A percentile compares a stretch with the other conserved stretches of the same genome.
Evolutionary conservation across 2,113 vertebrate species (phyloP).

Genomic region (Pipa parva): DNA sequence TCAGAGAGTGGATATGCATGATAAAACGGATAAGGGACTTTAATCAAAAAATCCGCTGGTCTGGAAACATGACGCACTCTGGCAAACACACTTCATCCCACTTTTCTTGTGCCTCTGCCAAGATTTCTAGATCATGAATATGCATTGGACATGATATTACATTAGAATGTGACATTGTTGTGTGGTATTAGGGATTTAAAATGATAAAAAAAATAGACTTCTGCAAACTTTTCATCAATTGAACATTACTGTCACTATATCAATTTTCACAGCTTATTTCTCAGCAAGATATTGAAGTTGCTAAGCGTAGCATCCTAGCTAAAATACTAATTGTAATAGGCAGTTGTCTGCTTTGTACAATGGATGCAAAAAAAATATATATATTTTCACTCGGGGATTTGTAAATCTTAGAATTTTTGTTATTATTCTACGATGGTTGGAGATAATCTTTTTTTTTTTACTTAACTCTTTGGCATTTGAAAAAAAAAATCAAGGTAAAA

Average conservation of each 20-base stretch:
- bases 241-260: slow-evolving; percentile 49
- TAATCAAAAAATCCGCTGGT: slow-evolving; percentile 99
- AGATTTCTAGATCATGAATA: slow-evolving; percentile 89
- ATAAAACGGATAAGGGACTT: slow-evolving; percentile 99
- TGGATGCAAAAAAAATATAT: slow-evolving; percentile 24
- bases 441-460: slow-evolving; percentile 51
- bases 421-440: not conserved
- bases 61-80: slow-evolving; percentile 98
- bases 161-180: slow-evolving; percentile 88
- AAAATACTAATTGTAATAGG: slow-evolving; percentile 45
- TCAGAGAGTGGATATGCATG: slow-evolving; percentile 99
- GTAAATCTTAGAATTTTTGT: not conserved
- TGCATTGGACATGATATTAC: slow-evolving; percentile 84
- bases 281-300: slow-evolving; percentile 45
- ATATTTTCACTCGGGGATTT: slow-evolving; percentile 12
- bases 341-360: slow-evolving; percentile 48
- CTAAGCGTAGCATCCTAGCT: slow-evolving; percentile 39
- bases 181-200: slow-evolving; percentile 63
- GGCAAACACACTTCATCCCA: slow-evolving; percentile 91
- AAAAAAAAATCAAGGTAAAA: too few relatives aligned
- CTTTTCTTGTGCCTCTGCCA: slow-evolving; percentile 79
- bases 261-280: slow-evolving; percentile 41
- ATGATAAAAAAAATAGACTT: slow-evolving; percentile 56
- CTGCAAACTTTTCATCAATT: slow-evolving; percentile 56
- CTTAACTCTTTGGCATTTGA: not conserved